These are phyloP conservation scores for Oostethus manadensis DNA, from an alignment of 2,113 vertebrate genomes.

Conservation along the genomic window DNA sequence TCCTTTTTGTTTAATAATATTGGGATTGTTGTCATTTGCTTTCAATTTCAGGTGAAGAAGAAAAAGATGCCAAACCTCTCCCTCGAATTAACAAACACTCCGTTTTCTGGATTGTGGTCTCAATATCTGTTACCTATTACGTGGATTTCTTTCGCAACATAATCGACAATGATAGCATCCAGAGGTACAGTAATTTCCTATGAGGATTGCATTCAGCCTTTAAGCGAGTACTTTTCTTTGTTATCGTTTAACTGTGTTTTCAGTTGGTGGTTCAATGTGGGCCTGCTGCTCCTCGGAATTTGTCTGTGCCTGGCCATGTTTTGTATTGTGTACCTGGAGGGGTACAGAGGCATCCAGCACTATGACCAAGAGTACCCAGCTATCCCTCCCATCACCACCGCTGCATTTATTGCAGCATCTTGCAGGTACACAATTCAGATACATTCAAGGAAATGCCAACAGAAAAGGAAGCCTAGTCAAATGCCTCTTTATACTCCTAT, in stretches of 20 bases:
- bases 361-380: conserved; percentile 87
- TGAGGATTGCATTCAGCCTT: neutral
- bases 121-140: conserved; percentile 85
- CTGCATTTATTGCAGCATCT: conserved; percentile 85
- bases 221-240: neutral
- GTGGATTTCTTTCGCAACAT: conserved; percentile 82
- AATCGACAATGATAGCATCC: conserved; percentile 75
- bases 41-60: conserved; percentile 68
- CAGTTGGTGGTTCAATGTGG: conserved; percentile 85
- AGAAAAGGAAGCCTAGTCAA: too few species aligned
- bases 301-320: conserved; percentile 81
- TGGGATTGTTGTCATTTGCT: neutral
- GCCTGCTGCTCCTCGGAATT: conserved; percentile 69
- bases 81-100: conserved; percentile 86
- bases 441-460: neutral
- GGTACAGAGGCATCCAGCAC: conserved; percentile 82
- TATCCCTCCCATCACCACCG: conserved; percentile 83
- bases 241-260: conserved; percentile 9
- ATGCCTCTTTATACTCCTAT: too few species aligned
- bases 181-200: conserved; percentile 69
- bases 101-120: conserved; percentile 89
- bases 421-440: conserved; percentile 73
- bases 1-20: neutral
- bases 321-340: conserved; percentile 92
- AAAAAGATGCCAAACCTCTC: conserved; percentile 76